These are phyloP conservation scores for Mesorhabditis spiculigera DNA, from an alignment of 2,888 invertebrate genomes.

Conservation along the genomic window DNA sequence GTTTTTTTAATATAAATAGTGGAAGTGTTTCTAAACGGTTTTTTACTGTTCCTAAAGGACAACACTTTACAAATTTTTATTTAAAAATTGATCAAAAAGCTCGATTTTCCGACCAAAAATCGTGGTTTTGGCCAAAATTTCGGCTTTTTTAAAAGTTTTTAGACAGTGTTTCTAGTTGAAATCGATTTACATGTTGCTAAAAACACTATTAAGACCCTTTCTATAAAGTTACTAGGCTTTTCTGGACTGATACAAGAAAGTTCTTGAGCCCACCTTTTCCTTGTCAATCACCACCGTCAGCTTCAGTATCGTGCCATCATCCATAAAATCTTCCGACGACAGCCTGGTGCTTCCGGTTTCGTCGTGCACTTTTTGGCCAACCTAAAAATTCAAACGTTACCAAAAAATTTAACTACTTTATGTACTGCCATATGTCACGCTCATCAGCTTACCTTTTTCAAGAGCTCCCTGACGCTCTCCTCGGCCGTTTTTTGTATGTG, in stretches of 20 bases:
- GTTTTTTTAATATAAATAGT: too few relatives aligned
- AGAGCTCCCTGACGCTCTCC: constrained; percentile 85
- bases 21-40: too few relatives aligned
- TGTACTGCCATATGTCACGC: too few relatives aligned
- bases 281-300: constrained; percentile 77
- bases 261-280: constrained; percentile 62
- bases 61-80: too few relatives aligned
- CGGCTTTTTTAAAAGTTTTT: too few relatives aligned
- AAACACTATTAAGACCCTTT: neutral
- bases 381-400: too few relatives aligned
- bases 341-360: constrained; percentile 11
- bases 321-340: neutral
- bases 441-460: too few relatives aligned
- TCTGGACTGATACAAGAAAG: neutral
- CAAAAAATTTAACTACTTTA: too few relatives aligned
- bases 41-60: too few relatives aligned
- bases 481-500: constrained; percentile 94
- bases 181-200: neutral
- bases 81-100: too few relatives aligned
- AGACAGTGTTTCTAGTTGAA: neutral
- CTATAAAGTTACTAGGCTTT: neutral
- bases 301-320: constrained; percentile 64
- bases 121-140: too few relatives aligned
- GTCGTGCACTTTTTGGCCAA: constrained; percentile 13
- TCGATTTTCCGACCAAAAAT: too few relatives aligned